phyloP scores from a whole-genome alignment of 2,888 invertebrate genomes.

The Cybosia mesomella region DNA sequence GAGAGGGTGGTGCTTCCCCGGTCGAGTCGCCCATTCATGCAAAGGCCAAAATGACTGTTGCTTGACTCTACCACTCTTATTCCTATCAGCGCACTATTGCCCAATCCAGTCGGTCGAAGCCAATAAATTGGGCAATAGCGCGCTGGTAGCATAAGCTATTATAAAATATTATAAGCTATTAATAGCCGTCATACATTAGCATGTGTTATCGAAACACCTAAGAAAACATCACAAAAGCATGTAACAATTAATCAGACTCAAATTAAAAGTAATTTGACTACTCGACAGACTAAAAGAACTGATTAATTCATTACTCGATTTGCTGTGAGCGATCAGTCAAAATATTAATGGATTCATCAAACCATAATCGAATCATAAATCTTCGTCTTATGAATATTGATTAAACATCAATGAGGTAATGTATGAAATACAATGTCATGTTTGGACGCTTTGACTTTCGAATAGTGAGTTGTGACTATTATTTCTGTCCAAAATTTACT shows the following conservation, averaged over 20 bases:
- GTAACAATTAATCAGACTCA: slow-evolving; percentile 38
- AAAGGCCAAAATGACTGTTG: no score
- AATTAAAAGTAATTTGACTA: slow-evolving; percentile 34
- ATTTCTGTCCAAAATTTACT: not conserved
- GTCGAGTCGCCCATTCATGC: no score
- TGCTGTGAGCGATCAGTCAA: slow-evolving; percentile 13
- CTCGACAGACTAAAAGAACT: slow-evolving; percentile 15
- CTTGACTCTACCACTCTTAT: no score
- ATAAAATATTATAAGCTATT: slow-evolving; percentile 36
- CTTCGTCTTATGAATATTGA: slow-evolving; percentile 14
- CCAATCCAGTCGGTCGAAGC: no score
- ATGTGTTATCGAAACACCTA: slow-evolving; percentile 38
- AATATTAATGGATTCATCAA: slow-evolving; percentile 19
- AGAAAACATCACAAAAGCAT: slow-evolving; percentile 26
- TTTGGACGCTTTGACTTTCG: not conserved
- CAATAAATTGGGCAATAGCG: no score
- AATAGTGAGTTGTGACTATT: not conserved
- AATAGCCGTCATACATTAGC: slow-evolving; percentile 31
- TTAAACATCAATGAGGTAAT: slow-evolving; percentile 3
- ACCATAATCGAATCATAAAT: slow-evolving; percentile 17
- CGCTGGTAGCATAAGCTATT: slow-evolving; percentile 12
- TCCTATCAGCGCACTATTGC: no score
- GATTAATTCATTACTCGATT: slow-evolving; percentile 29
- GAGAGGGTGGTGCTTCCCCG: no score
- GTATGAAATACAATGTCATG: not conserved